Conservation (phyloP, 1,140 invertebrate species). For the Conus ventricosus region DNA sequence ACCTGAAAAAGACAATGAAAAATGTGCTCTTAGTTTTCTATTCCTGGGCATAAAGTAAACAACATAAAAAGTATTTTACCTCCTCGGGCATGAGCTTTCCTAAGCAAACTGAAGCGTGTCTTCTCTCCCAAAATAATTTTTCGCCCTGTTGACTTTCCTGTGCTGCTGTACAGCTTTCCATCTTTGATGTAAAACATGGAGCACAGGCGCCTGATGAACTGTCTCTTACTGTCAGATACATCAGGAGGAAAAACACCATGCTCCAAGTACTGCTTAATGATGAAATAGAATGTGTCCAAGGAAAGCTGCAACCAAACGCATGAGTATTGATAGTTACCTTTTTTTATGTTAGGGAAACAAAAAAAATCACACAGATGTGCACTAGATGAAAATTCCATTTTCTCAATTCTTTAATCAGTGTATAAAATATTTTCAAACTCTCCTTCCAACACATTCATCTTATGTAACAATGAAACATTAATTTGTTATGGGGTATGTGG, state of each 20-base stretch:
- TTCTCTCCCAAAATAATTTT: slow-evolving; percentile 3
- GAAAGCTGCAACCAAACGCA: slow-evolving; percentile 37
- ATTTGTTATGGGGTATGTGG: too few relatives aligned
- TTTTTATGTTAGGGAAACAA: too few relatives aligned
- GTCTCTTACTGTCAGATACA: slow-evolving; percentile 42
- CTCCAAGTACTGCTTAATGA: slow-evolving; percentile 45
- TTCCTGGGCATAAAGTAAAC: too few relatives aligned
- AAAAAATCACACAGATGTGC: too few relatives aligned
- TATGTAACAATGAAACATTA: too few relatives aligned
- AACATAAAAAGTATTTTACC: slow-evolving; percentile 12
- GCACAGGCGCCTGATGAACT: slow-evolving; percentile 41
- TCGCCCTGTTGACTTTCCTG: slow-evolving; percentile 15
- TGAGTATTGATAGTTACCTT: neutral
- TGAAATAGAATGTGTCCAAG: slow-evolving; percentile 50
- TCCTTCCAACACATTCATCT: too few relatives aligned
- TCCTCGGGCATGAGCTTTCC: slow-evolving; percentile 45
- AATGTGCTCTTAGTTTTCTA: too few relatives aligned
- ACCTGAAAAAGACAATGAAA: too few relatives aligned
- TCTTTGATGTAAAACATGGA: slow-evolving; percentile 41
- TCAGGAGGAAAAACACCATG: slow-evolving; percentile 41
- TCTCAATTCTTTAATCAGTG: too few relatives aligned
- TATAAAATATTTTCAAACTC: too few relatives aligned
- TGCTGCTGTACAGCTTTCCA: slow-evolving; percentile 31
- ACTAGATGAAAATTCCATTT: too few relatives aligned
- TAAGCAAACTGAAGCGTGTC: slow-evolving; percentile 49